Conservation (phyloP, 2,888 invertebrate species). For the Furcula furcula region DNA sequence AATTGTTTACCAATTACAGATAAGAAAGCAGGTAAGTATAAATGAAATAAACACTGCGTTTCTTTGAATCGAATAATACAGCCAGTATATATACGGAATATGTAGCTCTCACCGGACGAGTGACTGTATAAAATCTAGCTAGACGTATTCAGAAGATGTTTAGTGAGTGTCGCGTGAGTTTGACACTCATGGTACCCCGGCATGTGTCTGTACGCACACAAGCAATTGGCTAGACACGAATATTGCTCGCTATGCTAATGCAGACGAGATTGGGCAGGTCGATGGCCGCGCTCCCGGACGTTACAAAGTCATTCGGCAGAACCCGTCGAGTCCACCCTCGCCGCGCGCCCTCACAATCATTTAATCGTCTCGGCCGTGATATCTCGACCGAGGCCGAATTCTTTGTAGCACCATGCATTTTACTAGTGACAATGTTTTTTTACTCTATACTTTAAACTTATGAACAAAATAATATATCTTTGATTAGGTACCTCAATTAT, state of each 20-base stretch:
- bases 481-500: no score
- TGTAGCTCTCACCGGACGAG: no score
- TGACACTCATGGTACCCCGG: slow-evolving; percentile 17
- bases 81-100: no score
- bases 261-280: slow-evolving; percentile 82
- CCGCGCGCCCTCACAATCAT: slow-evolving; percentile 48
- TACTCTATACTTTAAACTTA: no score
- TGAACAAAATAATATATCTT: no score
- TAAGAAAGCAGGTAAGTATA: no score
- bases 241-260: slow-evolving; percentile 82
- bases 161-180: slow-evolving; percentile 13
- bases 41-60: no score
- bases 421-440: background rate
- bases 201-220: slow-evolving; percentile 44
- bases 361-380: slow-evolving; percentile 20
- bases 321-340: slow-evolving; percentile 69
- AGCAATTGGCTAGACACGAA: slow-evolving; percentile 65
- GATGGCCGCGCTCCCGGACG: slow-evolving; percentile 80
- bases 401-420: slow-evolving; percentile 13
- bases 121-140: no score
- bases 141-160: background rate
- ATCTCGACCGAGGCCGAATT: background rate
- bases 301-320: slow-evolving; percentile 76
- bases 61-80: no score
- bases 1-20: no score